phyloP scores from a whole-genome alignment of 2,888 invertebrate genomes.

The Pelosia muscerda region DNA sequence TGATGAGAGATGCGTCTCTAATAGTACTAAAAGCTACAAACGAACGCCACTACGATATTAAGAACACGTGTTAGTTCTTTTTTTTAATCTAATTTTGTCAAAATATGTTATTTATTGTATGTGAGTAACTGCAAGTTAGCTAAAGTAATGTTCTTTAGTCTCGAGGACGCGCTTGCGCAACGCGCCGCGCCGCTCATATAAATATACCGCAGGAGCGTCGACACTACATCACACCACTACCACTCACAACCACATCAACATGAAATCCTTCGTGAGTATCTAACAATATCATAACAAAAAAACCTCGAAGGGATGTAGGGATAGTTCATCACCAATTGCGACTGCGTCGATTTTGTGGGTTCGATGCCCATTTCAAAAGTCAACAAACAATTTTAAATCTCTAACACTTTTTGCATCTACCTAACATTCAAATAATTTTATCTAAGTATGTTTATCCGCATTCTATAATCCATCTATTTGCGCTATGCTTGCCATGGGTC shows the following conservation, averaged over 20 bases:
- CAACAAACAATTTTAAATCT: too few relatives aligned
- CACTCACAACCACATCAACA: slow-evolving; percentile 26
- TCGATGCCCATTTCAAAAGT: not conserved
- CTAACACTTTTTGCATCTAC: too few relatives aligned
- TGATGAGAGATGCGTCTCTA: not conserved
- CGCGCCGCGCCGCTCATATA: slow-evolving; percentile 8
- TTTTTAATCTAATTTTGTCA: slow-evolving; percentile 1
- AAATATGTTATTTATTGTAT: not conserved
- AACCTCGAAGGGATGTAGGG: not conserved
- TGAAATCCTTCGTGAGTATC: slow-evolving; percentile 47
- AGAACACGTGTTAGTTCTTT: not conserved
- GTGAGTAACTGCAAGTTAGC: not conserved
- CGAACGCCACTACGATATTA: not conserved
- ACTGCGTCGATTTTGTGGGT: not conserved
- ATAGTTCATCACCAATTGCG: not conserved
- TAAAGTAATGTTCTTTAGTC: not conserved
- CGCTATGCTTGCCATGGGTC: too few relatives aligned
- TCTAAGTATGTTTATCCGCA: too few relatives aligned
- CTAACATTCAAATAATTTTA: too few relatives aligned
- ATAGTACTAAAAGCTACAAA: not conserved
- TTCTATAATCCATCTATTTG: too few relatives aligned
- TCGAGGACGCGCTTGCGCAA: slow-evolving; percentile 19
- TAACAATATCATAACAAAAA: not conserved
- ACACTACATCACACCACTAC: slow-evolving; percentile 26
- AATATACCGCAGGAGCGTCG: slow-evolving; percentile 1